These are phyloP conservation scores for Pantelozetes paolii DNA, from an alignment of 2,888 invertebrate species.

Conservation along the genomic window DNA sequence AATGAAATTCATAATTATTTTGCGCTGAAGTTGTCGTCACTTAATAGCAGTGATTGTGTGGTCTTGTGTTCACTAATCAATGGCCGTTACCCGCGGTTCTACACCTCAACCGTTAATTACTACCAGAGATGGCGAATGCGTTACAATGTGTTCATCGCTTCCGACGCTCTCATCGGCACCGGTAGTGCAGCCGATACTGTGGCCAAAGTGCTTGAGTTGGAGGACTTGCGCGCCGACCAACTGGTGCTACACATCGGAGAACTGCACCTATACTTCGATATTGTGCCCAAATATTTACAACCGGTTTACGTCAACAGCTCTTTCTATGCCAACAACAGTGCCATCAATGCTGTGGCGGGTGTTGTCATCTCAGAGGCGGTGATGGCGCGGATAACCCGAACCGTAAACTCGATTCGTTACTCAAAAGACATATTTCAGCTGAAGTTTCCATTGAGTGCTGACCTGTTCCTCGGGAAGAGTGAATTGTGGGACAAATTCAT, in stretches of 20 bases:
- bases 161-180: background rate
- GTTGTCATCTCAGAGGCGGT: background rate
- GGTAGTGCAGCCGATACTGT: background rate
- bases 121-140: conserved; percentile 31
- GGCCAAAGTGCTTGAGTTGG: too few relatives aligned
- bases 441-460: background rate
- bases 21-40: conserved; percentile 23
- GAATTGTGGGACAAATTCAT: conserved; percentile 11
- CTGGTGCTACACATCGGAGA: conserved; percentile 18
- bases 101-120: conserved; percentile 7
- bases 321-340: conserved; percentile 10
- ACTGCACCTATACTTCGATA: conserved; percentile 29
- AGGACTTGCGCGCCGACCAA: background rate
- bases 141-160: conserved; percentile 10
- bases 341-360: background rate
- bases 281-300: conserved; percentile 5
- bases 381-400: background rate
- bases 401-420: conserved; percentile 7
- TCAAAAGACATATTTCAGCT: conserved; percentile 29
- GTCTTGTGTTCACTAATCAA: conserved; percentile 16
- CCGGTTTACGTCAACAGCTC: conserved; percentile 25
- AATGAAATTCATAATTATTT: conserved; percentile 5
- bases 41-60: background rate
- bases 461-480: background rate
- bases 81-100: conserved; percentile 20